Conservation (phyloP, 2,113 vertebrate species). For the Pangasianodon gigas region DNA sequence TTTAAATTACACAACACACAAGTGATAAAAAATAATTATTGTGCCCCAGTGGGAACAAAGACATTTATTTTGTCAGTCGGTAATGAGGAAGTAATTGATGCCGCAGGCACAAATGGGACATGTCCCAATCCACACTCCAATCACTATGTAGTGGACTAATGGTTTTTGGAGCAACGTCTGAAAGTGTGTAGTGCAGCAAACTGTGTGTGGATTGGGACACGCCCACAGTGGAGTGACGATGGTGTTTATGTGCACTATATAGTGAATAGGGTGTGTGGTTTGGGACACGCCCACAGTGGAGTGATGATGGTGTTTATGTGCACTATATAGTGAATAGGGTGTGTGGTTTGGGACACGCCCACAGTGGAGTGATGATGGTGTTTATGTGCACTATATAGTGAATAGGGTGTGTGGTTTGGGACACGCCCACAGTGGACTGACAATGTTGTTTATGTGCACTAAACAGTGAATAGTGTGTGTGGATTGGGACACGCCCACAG, state of each 20-base stretch:
- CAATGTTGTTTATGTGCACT: too few relatives aligned
- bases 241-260: neutral
- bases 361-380: neutral
- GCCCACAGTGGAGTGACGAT: neutral
- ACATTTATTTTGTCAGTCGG: conserved; percentile 24
- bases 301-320: neutral
- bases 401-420: neutral
- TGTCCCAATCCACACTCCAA: neutral
- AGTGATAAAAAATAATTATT: neutral
- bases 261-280: neutral
- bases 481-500: neutral
- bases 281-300: neutral
- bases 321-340: neutral
- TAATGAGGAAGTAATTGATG: neutral
- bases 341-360: neutral
- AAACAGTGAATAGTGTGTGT: neutral
- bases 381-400: neutral
- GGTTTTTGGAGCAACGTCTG: neutral
- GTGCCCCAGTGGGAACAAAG: neutral
- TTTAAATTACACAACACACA: neutral
- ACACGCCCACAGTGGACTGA: neutral
- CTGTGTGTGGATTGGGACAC: neutral
- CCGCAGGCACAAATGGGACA: neutral
- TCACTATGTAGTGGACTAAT: neutral
- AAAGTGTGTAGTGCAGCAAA: neutral